Evolutionary conservation across 2,113 vertebrate genomes (phyloP).

Genomic region (Tretioscincus oriximinensis): DNA sequence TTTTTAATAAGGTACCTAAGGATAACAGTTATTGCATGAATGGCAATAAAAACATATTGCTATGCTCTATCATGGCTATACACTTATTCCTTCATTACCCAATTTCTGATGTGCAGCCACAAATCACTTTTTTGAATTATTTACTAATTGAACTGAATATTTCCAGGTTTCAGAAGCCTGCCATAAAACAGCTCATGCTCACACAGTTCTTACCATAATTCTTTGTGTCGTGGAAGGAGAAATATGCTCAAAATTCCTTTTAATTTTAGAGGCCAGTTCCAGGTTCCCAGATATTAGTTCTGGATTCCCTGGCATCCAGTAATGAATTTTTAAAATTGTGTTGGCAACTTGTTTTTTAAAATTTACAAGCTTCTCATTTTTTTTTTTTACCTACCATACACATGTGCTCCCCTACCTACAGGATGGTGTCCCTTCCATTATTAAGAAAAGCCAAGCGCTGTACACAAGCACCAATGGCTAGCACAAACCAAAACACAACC

Average conservation of each 20-base stretch:
- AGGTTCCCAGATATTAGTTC: conserved; percentile 35
- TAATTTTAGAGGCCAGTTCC: conserved; percentile 54
- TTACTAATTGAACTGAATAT: conserved; percentile 38
- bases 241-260: conserved; percentile 48
- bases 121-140: conserved; percentile 50
- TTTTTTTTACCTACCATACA: too few relatives aligned
- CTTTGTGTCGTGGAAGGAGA: conserved; percentile 29
- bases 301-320: not conserved
- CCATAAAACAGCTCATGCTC: conserved; percentile 48
- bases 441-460: too few relatives aligned
- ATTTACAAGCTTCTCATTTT: too few relatives aligned
- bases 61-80: not conserved
- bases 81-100: conserved; percentile 29
- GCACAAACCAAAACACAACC: too few relatives aligned
- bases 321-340: too few relatives aligned
- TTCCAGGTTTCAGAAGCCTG: conserved; percentile 23
- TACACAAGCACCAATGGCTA: too few relatives aligned
- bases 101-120: not conserved
- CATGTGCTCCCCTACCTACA: too few relatives aligned
- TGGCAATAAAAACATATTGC: conserved; percentile 45
- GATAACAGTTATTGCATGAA: conserved; percentile 34
- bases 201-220: conserved; percentile 45
- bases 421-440: too few relatives aligned
- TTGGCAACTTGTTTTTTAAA: too few relatives aligned
- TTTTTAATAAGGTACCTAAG: conserved; percentile 51